Evolutionary conservation across 2,113 vertebrate genomes (phyloP), one percentile per base, ranked within the genome.

Genomic region (Muscicapa adusta): DNA sequence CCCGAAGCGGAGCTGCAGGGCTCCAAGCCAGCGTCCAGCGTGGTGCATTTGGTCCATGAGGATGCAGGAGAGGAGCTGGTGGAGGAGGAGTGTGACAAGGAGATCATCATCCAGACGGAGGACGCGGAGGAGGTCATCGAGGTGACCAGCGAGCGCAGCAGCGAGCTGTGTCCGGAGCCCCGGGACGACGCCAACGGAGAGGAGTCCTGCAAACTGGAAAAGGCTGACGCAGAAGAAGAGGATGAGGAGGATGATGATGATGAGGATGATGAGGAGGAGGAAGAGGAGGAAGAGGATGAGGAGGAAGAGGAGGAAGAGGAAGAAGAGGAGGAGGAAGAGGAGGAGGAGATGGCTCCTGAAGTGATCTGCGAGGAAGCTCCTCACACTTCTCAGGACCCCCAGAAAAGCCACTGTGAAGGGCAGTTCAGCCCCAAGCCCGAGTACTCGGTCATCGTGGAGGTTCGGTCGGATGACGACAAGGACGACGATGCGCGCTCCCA

Each of bases 401-500:
- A 97, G 40, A 97, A 97, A 95, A 97, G 95, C 89, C 97, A 98
- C 97, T 96, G 94, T 97, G 97, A 98, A 25, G 98, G 97, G 50
- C 96, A 90, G 50, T 93, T 95, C 86, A 97, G 97, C 91, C 97
- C 96, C 0, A 98, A 98, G 88, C 96, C 98, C 1, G 97, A 98
- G 25, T 97, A 97, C 91, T 98, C 98, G 0, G 98, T 98, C 67
- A 95, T 99, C 2, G 98, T 99, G 63, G 99, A 99, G 95, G 98
- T 99, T n/a, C 97, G 90, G 31, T 99, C 99, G 0, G 99, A 98
- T 0, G 99, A 99, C 0, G 98, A 98, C 33, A 99, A 98, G 19
- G 99, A 99, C 0, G 98, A 99, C 0, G 99, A 99, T 9, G 97
- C 97, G 38, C 97, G 97, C 43, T 99, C 99, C 28, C 99, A 98